Percentiles rank a stretch among this genome's conserved stretches.
Evolutionary conservation across 2,113 vertebrate species (phyloP).

Genomic region (Corythoichthys haematopterus): DNA sequence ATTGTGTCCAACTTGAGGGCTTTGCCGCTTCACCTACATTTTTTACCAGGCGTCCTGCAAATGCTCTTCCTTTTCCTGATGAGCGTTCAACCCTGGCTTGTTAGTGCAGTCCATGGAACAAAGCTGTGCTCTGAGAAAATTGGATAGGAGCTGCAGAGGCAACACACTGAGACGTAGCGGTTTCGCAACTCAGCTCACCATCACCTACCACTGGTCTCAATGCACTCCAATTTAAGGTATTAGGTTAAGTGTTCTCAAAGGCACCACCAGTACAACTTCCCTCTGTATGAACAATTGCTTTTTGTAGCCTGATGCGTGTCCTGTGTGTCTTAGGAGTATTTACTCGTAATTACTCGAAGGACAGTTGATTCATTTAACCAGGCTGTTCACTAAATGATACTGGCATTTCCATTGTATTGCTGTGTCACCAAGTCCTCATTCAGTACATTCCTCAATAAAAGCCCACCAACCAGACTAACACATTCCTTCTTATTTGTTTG

Average conservation of each 20-base stretch:
- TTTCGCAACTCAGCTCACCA: background rate
- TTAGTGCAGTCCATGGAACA: background rate
- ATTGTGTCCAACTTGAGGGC: conserved; percentile 61
- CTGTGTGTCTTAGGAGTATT: background rate
- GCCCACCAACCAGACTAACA: background rate
- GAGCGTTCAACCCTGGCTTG: background rate
- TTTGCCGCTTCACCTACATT: conserved; percentile 32
- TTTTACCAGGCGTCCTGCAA: background rate
- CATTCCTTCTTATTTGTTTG: background rate
- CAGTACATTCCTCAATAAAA: background rate
- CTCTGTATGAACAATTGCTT: background rate
- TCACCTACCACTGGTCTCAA: background rate
- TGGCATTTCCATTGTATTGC: background rate
- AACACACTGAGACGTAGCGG: background rate
- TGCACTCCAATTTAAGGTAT: background rate
- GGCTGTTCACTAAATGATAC: background rate
- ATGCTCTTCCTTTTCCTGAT: background rate
- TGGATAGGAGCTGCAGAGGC: background rate
- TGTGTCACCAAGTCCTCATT: background rate
- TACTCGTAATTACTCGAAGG: background rate
- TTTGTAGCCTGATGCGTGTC: background rate
- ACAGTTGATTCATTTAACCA: background rate
- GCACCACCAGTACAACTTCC: background rate
- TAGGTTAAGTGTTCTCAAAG: conserved; percentile 3
- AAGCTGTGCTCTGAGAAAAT: background rate